A percentile compares a stretch with the other conserved stretches of the same genome.
These are phyloP conservation scores for Cyanistes caeruleus DNA, from an alignment of 2,113 vertebrate genomes.

Conservation along the genomic window DNA sequence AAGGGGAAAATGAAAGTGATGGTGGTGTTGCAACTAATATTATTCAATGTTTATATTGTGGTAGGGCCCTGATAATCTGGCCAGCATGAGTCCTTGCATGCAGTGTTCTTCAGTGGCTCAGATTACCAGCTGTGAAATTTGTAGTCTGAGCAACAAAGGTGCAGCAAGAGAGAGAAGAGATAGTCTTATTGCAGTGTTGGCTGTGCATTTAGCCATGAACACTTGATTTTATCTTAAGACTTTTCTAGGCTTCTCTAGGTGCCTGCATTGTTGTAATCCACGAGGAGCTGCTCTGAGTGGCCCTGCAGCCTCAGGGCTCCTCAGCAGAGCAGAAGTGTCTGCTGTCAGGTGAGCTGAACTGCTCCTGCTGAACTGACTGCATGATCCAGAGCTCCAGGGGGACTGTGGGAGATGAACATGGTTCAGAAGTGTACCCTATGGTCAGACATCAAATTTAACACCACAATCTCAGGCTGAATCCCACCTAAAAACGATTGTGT, in stretches of 20 bases:
- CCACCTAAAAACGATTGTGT: fast-evolving
- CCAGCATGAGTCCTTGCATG: not conserved
- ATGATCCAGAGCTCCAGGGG: fast-evolving
- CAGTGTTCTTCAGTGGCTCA: not conserved
- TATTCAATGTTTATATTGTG: not conserved
- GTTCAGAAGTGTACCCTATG: not conserved
- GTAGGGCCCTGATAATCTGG: not conserved
- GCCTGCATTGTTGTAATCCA: fast-evolving
- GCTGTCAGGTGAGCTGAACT: not conserved
- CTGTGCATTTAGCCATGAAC: not conserved
- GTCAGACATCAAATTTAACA: not conserved
- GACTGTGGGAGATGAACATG: fast-evolving
- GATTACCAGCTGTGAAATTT: not conserved
- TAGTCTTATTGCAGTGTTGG: not conserved
- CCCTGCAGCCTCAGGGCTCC: fast-evolving
- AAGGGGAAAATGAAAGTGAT: not conserved
- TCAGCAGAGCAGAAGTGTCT: not conserved
- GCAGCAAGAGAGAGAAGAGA: not conserved
- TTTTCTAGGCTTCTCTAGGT: not conserved
- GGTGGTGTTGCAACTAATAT: not conserved
- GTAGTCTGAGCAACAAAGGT: not conserved
- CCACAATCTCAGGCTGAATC: not conserved
- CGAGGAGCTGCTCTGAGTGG: not conserved
- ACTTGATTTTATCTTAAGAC: not conserved
- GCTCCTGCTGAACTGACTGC: not conserved